These are phyloP conservation scores for Mixornis gularis DNA, from an alignment of 2,113 vertebrate genomes.

Conservation along the genomic window DNA sequence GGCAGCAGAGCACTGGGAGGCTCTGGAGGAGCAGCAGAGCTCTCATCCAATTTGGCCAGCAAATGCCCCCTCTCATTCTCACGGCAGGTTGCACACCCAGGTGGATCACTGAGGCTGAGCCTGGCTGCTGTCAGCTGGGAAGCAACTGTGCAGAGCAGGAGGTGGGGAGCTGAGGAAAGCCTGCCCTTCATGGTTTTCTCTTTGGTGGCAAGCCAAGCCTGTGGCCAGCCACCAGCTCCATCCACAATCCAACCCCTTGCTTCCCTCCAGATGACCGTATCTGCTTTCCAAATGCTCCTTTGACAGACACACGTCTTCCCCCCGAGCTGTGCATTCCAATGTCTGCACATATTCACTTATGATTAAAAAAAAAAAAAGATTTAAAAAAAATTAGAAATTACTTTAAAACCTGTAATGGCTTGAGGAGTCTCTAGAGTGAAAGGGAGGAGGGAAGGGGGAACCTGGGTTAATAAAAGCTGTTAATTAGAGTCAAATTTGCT, in stretches of 20 bases:
- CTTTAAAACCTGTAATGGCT: neutral
- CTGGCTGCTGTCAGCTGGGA: neutral
- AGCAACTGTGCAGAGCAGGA: neutral
- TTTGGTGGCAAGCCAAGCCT: neutral
- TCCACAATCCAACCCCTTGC: neutral
- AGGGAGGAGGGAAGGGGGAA: constrained; percentile 27
- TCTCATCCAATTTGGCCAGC: neutral
- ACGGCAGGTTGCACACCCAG: rapidly evolving
- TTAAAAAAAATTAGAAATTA: neutral
- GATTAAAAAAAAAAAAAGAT: neutral
- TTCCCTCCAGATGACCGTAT: neutral
- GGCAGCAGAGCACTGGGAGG: neutral
- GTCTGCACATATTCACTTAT: neutral
- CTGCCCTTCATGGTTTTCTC: neutral
- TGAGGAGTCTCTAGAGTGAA: constrained; percentile 38
- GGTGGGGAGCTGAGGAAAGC: neutral
- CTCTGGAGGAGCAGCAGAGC: neutral
- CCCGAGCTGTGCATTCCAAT: neutral
- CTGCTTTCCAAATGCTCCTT: neutral
- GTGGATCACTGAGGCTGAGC: neutral
- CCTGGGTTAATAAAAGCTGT: constrained; percentile 53
- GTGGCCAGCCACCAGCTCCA: neutral
- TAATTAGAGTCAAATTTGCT: constrained; percentile 64
- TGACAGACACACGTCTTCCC: neutral
- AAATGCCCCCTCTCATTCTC: neutral